Evolutionary conservation across 2,888 invertebrate species (phyloP).

Genomic region (Chironomus tentans): DNA sequence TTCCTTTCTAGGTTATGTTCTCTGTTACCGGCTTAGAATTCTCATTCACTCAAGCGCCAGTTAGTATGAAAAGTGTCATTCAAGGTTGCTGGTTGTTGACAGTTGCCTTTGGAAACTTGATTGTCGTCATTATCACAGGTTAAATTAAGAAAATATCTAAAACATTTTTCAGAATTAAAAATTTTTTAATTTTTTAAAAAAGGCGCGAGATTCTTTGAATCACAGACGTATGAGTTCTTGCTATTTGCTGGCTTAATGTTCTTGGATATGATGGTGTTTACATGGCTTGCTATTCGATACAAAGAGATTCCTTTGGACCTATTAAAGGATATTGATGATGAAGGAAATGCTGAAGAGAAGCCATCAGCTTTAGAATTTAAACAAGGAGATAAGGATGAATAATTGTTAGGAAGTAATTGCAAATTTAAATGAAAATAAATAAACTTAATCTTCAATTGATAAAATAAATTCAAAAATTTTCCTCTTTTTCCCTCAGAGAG

Average conservation of each 20-base stretch:
- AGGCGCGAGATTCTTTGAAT: slow-evolving; percentile 62
- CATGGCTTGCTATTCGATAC: slow-evolving; percentile 69
- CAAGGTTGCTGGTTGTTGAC: slow-evolving; percentile 84
- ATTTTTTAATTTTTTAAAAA: too few relatives aligned
- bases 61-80: slow-evolving; percentile 87
- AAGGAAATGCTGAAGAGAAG: background rate
- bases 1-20: slow-evolving; percentile 53
- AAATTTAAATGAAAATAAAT: too few relatives aligned
- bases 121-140: slow-evolving; percentile 76
- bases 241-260: slow-evolving; percentile 83
- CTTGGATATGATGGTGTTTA: slow-evolving; percentile 72
- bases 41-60: slow-evolving; percentile 81
- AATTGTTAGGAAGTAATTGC: background rate
- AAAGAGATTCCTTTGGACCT: slow-evolving; percentile 35
- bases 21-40: slow-evolving; percentile 87
- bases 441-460: too few relatives aligned
- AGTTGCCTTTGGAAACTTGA: slow-evolving; percentile 85
- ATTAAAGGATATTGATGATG: slow-evolving; percentile 6
- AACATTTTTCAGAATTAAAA: too few relatives aligned
- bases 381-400: background rate
- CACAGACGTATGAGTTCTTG: slow-evolving; percentile 81
- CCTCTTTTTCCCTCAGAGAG: too few relatives aligned
- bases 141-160: background rate
- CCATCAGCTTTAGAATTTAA: background rate
- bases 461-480: too few relatives aligned